These are phyloP conservation scores for Cyclina sinensis DNA, from an alignment of 1,140 invertebrate species.

Conservation along the genomic window DNA sequence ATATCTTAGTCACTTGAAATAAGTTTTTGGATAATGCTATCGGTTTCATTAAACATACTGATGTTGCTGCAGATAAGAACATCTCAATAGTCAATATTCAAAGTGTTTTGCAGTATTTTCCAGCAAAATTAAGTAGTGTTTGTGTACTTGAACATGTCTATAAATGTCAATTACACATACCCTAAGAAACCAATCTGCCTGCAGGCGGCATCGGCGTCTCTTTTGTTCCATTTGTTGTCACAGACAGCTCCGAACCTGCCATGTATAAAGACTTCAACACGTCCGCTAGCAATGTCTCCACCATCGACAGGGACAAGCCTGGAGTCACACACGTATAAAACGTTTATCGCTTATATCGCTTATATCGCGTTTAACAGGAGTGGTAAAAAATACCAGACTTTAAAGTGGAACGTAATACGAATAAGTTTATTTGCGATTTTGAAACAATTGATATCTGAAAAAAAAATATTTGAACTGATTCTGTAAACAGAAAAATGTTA, in stretches of 20 bases:
- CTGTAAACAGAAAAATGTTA: background rate
- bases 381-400: background rate
- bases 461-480: background rate
- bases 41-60: too few species aligned
- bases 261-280: constrained; percentile 75
- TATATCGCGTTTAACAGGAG: background rate
- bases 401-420: background rate
- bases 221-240: constrained; percentile 79
- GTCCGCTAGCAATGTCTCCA: constrained; percentile 47
- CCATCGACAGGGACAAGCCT: background rate
- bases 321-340: background rate
- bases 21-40: too few species aligned
- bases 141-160: background rate
- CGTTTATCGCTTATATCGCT: background rate
- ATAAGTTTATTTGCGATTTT: background rate
- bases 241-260: constrained; percentile 81
- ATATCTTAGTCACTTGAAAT: too few species aligned
- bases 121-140: background rate
- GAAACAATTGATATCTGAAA: background rate
- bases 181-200: constrained; percentile 79
- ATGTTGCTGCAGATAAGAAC: too few species aligned
- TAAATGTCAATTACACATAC: constrained; percentile 24
- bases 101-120: background rate
- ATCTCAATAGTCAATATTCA: too few species aligned
- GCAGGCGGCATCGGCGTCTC: constrained; percentile 81